phyloP scores from a whole-genome alignment of 2,797 vertebrate species.

The Xenentodon cancila region DNA sequence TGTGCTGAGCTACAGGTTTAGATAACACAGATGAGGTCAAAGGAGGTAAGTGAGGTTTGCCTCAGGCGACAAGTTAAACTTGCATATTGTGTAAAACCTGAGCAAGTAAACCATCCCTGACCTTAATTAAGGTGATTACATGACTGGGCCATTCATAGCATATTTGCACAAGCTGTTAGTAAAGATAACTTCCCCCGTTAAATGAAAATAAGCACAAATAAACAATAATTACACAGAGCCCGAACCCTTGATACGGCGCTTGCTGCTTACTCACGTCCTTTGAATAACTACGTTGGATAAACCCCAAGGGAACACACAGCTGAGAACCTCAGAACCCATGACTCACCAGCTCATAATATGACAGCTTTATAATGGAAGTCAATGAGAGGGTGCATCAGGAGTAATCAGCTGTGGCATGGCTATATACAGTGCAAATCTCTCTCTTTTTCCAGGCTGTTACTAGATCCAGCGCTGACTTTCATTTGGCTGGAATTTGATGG shows the following conservation, averaged over 20 bases:
- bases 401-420: conserved; percentile 61
- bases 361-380: conserved; percentile 75
- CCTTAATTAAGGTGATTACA: conserved; percentile 73
- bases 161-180: conserved; percentile 76
- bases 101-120: conserved; percentile 59
- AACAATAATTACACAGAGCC: conserved; percentile 79
- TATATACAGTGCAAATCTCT: conserved; percentile 47
- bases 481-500: conserved; percentile 25
- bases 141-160: conserved; percentile 65
- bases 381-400: conserved; percentile 75
- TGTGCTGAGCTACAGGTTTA: conserved; percentile 16
- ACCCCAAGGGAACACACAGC: conserved; percentile 69
- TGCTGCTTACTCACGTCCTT: conserved; percentile 76
- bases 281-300: conserved; percentile 81
- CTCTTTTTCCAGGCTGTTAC: conserved; percentile 15
- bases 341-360: conserved; percentile 70
- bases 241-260: conserved; percentile 66
- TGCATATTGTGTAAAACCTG: conserved; percentile 56
- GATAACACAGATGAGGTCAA: conserved; percentile 42
- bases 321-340: conserved; percentile 63
- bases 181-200: conserved; percentile 75
- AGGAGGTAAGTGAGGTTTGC: conserved; percentile 60
- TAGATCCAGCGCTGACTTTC: conserved; percentile 18
- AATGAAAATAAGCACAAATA: conserved; percentile 85
- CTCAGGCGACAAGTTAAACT: conserved; percentile 45